A percentile compares a stretch with the other conserved stretches of the same genome.
These are phyloP conservation scores for Astur gentilis DNA, from an alignment of 2,113 vertebrate genomes.

Conservation along the genomic window DNA sequence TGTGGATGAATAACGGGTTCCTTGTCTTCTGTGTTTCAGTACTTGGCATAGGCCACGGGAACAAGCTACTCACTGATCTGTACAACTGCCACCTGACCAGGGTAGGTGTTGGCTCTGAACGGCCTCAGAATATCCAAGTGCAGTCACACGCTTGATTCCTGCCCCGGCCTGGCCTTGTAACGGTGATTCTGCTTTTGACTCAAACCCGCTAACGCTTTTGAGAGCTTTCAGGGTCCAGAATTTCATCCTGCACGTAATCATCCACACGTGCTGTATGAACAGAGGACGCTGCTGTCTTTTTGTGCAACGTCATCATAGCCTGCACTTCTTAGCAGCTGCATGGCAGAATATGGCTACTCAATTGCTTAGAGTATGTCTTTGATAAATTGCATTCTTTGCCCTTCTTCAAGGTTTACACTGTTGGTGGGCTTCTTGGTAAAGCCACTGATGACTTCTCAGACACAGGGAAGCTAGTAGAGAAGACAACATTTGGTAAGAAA, in stretches of 20 bases:
- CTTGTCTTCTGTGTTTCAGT: conserved; percentile 73
- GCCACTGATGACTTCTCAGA: conserved; percentile 88
- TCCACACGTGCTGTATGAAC: neutral
- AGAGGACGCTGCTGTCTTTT: neutral
- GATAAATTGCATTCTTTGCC: neutral
- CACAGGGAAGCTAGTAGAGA: conserved; percentile 83
- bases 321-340: neutral
- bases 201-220: neutral
- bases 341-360: neutral
- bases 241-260: neutral
- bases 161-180: neutral
- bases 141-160: rapidly evolving
- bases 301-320: neutral
- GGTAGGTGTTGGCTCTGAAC: conserved; percentile 65
- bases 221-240: neutral
- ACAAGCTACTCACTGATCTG: conserved; percentile 75
- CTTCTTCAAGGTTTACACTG: conserved; percentile 81
- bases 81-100: conserved; percentile 79
- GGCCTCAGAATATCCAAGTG: rapidly evolving
- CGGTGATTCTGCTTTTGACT: neutral
- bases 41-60: conserved; percentile 80
- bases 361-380: neutral
- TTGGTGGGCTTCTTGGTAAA: conserved; percentile 87
- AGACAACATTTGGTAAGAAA: conserved; percentile 85
- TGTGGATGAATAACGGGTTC: neutral